A percentile compares a stretch with the other conserved stretches of the same genome.
Conservation (phyloP, 2,113 vertebrate genomes). For the Ranitomeya variabilis region DNA sequence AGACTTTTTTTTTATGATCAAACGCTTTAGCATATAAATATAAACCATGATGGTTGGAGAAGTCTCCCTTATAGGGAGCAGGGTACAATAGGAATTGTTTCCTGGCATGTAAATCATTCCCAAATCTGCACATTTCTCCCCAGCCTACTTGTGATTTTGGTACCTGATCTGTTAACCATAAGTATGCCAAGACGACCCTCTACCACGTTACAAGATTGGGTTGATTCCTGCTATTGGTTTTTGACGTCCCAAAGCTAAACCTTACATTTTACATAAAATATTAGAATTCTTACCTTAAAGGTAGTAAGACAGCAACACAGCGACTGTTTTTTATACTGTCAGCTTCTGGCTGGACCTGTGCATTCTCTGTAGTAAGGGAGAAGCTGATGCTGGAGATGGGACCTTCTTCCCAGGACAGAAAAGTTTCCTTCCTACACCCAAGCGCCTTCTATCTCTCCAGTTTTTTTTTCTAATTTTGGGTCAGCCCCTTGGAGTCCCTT, state of each 20-base stretch:
- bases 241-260: not conserved
- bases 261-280: not conserved
- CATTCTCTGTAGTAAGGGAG: constrained; percentile 32
- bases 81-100: not conserved
- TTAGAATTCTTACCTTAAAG: constrained; percentile 2
- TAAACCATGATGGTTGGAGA: not conserved
- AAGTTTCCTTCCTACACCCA: constrained; percentile 46
- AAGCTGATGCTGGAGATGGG: constrained; percentile 16
- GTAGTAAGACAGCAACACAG: not conserved
- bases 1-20: not conserved
- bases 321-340: not conserved
- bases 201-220: not conserved
- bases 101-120: not conserved
- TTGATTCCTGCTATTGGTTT: not conserved
- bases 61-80: not conserved
- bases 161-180: not conserved
- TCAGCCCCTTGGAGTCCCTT: constrained; percentile 30
- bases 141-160: not conserved
- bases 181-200: not conserved
- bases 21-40: not conserved
- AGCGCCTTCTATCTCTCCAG: constrained; percentile 66
- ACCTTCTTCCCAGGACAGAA: constrained; percentile 46
- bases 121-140: not conserved
- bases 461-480: constrained; percentile 10
- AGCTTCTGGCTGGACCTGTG: not conserved